Percentiles rank a stretch among this genome's conserved stretches.
Conservation (phyloP, 2,888 invertebrate species). For the Nemotelus nigrinus region DNA sequence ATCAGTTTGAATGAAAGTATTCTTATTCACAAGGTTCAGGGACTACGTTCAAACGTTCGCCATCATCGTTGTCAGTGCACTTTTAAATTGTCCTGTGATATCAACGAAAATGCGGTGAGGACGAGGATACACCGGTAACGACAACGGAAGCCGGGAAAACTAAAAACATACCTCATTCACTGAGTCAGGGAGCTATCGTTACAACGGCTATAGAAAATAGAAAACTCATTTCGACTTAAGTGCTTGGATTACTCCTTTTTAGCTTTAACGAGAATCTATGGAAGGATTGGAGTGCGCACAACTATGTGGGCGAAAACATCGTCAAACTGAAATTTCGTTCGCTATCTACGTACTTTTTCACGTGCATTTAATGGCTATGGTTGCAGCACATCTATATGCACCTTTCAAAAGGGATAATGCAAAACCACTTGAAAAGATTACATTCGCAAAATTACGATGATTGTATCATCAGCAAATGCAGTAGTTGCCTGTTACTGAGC, state of each 20-base stretch:
- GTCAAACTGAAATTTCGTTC: not conserved
- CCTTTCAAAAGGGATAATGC: constrained; percentile 36
- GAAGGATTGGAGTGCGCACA: not conserved
- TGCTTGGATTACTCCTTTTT: constrained; percentile 42
- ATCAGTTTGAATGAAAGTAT: constrained; percentile 1
- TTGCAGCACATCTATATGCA: constrained; percentile 9
- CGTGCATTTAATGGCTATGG: not conserved
- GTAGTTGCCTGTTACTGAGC: not conserved
- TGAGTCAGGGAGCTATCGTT: constrained; percentile 17
- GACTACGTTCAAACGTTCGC: not conserved
- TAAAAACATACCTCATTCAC: constrained; percentile 38
- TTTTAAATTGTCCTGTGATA: constrained; percentile 15
- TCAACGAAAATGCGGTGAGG: not conserved
- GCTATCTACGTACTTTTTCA: too few relatives aligned
- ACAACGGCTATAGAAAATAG: constrained; percentile 36
- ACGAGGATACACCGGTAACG: not conserved
- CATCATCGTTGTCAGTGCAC: not conserved
- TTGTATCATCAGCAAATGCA: constrained; percentile 25
- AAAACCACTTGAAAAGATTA: constrained; percentile 37
- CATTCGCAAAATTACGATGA: constrained; percentile 31
- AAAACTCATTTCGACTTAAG: constrained; percentile 44
- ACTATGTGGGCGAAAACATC: not conserved
- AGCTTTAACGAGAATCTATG: constrained; percentile 32
- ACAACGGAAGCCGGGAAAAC: constrained; percentile 13
- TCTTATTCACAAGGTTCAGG: not conserved